A percentile compares a stretch with the other conserved stretches of the same genome.
These are phyloP conservation scores for Tautogolabrus adspersus DNA, from an alignment of 2,113 vertebrate species.

Conservation along the genomic window DNA sequence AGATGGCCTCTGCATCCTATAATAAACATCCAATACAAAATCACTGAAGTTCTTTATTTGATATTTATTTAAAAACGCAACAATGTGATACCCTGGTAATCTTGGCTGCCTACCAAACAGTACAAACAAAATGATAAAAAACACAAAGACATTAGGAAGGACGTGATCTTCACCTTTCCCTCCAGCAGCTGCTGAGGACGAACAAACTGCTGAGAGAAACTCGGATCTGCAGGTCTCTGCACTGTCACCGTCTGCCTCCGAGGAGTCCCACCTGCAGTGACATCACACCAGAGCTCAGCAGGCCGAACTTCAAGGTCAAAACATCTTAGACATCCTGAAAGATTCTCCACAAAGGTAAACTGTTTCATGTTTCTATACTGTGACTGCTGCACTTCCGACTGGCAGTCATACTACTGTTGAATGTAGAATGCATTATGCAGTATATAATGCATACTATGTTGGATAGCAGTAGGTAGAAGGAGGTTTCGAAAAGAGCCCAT, in stretches of 20 bases:
- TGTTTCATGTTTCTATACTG: too few species aligned
- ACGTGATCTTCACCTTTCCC: conserved; percentile 86
- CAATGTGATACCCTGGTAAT: too few species aligned
- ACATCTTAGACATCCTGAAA: background rate
- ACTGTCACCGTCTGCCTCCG: conserved; percentile 76
- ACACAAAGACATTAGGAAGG: background rate
- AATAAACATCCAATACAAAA: background rate
- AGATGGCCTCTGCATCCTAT: conserved; percentile 94
- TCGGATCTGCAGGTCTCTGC: conserved; percentile 83
- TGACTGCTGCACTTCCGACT: too few species aligned
- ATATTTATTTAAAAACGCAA: too few species aligned
- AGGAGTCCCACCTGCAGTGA: conserved; percentile 54
- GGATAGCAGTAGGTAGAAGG: too few species aligned
- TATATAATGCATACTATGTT: too few species aligned
- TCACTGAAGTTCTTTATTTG: background rate
- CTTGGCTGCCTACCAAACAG: too few species aligned
- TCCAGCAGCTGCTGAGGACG: conserved; percentile 91
- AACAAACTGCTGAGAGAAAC: conserved; percentile 88
- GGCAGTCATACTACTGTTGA: too few species aligned
- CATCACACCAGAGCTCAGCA: background rate
- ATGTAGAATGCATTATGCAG: too few species aligned
- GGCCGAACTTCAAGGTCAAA: too few species aligned
- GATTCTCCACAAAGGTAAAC: background rate
- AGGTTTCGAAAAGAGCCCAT: too few species aligned
- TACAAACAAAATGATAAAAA: background rate